Percentiles rank a stretch among this genome's conserved stretches.
phyloP scores from a whole-genome alignment of 2,888 invertebrate genomes.

The Nudaria mundana region DNA sequence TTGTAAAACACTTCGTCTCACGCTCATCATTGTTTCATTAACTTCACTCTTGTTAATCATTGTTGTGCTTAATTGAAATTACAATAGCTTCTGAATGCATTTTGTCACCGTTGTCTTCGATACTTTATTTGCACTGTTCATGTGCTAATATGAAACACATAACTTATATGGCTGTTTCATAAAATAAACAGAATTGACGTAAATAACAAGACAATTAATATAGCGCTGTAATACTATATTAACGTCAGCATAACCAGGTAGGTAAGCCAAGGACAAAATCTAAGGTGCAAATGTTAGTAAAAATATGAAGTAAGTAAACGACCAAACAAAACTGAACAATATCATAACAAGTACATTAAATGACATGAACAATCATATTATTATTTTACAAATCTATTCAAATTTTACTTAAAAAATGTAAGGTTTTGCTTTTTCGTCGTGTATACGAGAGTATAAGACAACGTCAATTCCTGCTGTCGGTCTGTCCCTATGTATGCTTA shows the following conservation, averaged over 20 bases:
- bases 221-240: slow-evolving; percentile 23
- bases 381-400: too few relatives aligned
- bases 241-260: slow-evolving; percentile 25
- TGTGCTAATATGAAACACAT: slow-evolving; percentile 4
- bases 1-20: slow-evolving; percentile 74
- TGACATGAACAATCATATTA: too few relatives aligned
- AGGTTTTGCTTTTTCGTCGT: too few relatives aligned
- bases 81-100: slow-evolving; percentile 24
- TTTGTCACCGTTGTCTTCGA: slow-evolving; percentile 26
- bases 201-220: slow-evolving; percentile 33
- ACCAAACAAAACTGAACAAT: not conserved
- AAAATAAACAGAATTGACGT: slow-evolving; percentile 23
- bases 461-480: too few relatives aligned
- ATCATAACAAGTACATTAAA: too few relatives aligned
- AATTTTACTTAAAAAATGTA: too few relatives aligned
- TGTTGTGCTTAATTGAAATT: slow-evolving; percentile 38
- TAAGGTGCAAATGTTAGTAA: slow-evolving; percentile 15
- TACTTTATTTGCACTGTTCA: slow-evolving; percentile 14
- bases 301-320: not conserved
- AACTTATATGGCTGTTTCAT: slow-evolving; percentile 7
- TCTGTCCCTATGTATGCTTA: too few relatives aligned
- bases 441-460: too few relatives aligned
- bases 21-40: slow-evolving; percentile 70
- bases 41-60: slow-evolving; percentile 41
- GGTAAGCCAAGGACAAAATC: slow-evolving; percentile 25